Evolutionary conservation across 1,140 invertebrate species (phyloP).

Genomic region (Oscheius sp.): DNA sequence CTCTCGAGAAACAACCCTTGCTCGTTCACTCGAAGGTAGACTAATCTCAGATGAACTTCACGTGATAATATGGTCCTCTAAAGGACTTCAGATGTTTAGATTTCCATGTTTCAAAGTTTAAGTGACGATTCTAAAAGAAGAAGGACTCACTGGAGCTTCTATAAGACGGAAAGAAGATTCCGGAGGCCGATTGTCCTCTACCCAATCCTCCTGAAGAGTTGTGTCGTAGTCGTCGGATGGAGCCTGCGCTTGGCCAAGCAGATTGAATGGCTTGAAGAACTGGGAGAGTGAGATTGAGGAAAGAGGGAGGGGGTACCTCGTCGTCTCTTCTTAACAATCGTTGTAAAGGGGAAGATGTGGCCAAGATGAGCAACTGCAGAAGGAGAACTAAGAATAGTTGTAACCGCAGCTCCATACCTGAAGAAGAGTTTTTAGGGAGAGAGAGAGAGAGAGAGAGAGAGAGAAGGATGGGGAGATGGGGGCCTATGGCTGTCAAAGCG

Average conservation of each 20-base stretch:
- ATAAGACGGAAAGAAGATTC: not conserved
- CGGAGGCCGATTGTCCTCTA: not conserved
- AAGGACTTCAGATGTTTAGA: too few species aligned
- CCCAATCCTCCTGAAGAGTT: not conserved
- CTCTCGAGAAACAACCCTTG: too few species aligned
- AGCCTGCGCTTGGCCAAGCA: not conserved
- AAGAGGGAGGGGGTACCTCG: not conserved
- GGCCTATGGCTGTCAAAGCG: not conserved
- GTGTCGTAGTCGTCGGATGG: not conserved
- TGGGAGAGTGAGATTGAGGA: not conserved
- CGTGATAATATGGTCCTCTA: too few species aligned
- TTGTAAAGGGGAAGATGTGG: not conserved
- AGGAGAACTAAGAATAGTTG: not conserved
- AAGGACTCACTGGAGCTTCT: not conserved
- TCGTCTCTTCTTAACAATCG: not conserved
- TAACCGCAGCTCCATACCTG: slow-evolving; percentile 2
- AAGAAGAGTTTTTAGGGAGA: too few species aligned
- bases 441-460: not conserved
- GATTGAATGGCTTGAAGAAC: slow-evolving; percentile 1
- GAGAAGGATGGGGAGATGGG: not conserved
- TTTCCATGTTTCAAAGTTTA: not conserved
- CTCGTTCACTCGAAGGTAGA: too few species aligned
- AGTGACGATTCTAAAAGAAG: not conserved
- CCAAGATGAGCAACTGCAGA: not conserved
- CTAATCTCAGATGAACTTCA: too few species aligned